Evolutionary conservation across 2,797 vertebrate species (phyloP).

Genomic region (Anabacerthia variegaticeps): DNA sequence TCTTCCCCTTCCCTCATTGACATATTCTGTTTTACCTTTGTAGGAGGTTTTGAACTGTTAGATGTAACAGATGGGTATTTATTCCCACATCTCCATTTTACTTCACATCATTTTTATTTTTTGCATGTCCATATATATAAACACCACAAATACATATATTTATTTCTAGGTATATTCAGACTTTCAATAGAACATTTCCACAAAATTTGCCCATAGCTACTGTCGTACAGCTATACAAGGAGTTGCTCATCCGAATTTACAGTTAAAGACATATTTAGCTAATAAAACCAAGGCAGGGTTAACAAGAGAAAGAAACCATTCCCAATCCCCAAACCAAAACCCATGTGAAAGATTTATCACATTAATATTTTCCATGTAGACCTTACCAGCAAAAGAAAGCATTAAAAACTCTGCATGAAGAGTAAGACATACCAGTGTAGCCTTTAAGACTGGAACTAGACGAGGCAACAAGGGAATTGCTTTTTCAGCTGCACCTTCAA

Average conservation of each 20-base stretch:
- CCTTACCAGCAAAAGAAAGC: not conserved
- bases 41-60: not conserved
- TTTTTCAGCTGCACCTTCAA: slow-evolving; percentile 76
- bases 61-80: not conserved
- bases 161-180: not conserved
- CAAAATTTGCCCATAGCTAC: not conserved
- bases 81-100: not conserved
- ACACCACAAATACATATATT: not conserved
- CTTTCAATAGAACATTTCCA: not conserved
- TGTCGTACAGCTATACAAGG: not conserved
- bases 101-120: not conserved
- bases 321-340: not conserved
- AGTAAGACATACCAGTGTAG: slow-evolving; percentile 74
- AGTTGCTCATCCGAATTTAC: not conserved
- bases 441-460: slow-evolving; percentile 78
- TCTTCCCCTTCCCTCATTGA: not conserved
- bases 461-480: slow-evolving; percentile 77
- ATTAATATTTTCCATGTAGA: not conserved
- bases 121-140: not conserved
- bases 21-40: not conserved
- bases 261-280: not conserved
- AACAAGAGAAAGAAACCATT: not conserved
- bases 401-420: not conserved
- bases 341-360: not conserved
- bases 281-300: not conserved